These are phyloP conservation scores for Drosophila lini DNA, from an alignment of 1,140 invertebrate species.

Conservation along the genomic window DNA sequence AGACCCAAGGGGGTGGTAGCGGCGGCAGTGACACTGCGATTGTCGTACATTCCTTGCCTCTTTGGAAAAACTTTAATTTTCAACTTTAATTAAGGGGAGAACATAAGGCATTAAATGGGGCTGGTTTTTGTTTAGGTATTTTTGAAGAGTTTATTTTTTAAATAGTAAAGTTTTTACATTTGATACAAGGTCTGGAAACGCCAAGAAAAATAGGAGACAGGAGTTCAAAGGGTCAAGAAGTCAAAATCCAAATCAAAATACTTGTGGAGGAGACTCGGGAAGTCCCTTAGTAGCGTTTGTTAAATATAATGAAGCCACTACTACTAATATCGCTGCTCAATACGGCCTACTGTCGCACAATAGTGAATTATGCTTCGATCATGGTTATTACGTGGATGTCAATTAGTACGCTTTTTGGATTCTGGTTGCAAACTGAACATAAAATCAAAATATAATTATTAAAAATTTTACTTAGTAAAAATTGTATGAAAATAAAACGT, in stretches of 20 bases:
- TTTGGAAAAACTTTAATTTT: constrained; percentile 33
- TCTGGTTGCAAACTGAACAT: too few species aligned
- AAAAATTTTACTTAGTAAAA: too few species aligned
- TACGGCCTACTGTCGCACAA: too few species aligned
- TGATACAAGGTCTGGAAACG: background rate
- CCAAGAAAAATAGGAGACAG: too few species aligned
- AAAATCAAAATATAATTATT: too few species aligned
- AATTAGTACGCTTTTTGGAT: too few species aligned
- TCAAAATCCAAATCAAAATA: too few species aligned
- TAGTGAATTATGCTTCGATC: background rate
- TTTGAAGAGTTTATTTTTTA: background rate
- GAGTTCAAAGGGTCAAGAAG: background rate
- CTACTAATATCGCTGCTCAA: too few species aligned
- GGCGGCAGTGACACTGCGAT: constrained; percentile 52
- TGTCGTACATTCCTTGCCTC: constrained; percentile 26
- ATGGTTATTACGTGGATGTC: background rate
- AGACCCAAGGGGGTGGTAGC: constrained; percentile 29
- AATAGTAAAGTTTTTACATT: background rate
- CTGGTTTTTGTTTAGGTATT: background rate
- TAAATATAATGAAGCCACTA: too few species aligned
- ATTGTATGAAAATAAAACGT: too few species aligned
- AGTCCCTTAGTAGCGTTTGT: too few species aligned
- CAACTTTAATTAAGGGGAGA: constrained; percentile 36
- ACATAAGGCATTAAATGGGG: constrained; percentile 17
- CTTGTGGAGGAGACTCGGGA: too few species aligned